Evolutionary conservation across 2,888 invertebrate species (phyloP), one percentile per base, ranked within the genome.

Genomic region (Hyppa rectilinea): DNA sequence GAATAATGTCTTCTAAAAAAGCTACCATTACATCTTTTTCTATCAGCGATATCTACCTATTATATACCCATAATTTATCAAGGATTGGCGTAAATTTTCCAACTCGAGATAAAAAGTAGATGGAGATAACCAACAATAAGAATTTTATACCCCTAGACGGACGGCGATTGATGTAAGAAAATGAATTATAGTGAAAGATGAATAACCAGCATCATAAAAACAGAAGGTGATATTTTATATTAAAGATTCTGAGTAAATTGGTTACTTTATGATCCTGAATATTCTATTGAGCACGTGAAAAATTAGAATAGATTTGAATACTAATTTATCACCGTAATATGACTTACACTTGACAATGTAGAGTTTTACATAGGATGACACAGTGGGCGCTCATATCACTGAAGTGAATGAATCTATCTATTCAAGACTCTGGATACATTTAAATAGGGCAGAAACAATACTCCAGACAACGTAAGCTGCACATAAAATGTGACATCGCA

Each of bases 171-270:
- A 59, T 59, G 38, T 64, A 56, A 50, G 56, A 75, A 74, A 75
- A 71, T 71, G 40, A 72, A 83, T 72, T 70, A 71, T 71, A 66
- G 56, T 34, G 20, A 74, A 70, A 65, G 62, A 72, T 59, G 62
- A 75, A 80, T 83, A 66, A 64, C 69, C 29, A 64, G 63, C 49
- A 71, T 77, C 71, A 53, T 68, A 74, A 74, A 76, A 77, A 71
- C 58, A 65, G 40, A 47, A 63, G 55, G 62, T 62, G 66, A 66
- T 69, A 61, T 66, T 47, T 53, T 61, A 82, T 69, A 66, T 64
- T 65, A 47, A 71, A 56, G 31, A 31, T 53, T 59, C 23, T 26
- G 7, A n/a, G 31, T 31, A 55, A 71, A 60, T 59, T 50, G 31
- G 29, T 2, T 49, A 47, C 53, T 71, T 47, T 38, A n/a, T 29